Conservation (phyloP, 2,113 vertebrate genomes). For the Trematomus loennbergii region DNA sequence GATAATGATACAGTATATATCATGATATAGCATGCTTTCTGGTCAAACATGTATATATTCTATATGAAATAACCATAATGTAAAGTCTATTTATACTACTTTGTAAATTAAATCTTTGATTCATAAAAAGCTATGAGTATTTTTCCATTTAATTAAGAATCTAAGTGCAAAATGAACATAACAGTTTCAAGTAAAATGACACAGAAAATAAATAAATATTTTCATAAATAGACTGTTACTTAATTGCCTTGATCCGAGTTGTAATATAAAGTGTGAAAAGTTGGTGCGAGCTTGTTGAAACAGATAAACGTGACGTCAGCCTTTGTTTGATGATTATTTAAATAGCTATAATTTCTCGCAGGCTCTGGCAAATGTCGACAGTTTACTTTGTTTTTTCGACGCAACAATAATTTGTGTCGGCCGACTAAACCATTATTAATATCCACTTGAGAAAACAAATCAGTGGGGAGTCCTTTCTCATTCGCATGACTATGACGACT, state of each 20-base stretch:
- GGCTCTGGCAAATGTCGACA: constrained; percentile 25
- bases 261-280: background rate
- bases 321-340: constrained; percentile 25
- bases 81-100: no score
- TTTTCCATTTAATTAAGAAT: no score
- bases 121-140: no score
- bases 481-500: background rate
- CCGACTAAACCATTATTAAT: constrained; percentile 2
- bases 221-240: background rate
- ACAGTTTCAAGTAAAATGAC: no score
- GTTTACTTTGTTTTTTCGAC: background rate
- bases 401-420: background rate
- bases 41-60: no score
- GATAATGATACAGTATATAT: no score
- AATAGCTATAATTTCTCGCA: constrained; percentile 22
- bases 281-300: background rate
- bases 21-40: no score
- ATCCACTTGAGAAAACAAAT: background rate
- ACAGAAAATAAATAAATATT: no score
- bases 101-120: no score
- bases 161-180: no score
- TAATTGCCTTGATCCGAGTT: background rate
- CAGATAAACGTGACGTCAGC: constrained; percentile 2
- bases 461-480: background rate
- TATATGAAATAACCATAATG: no score